Conservation (phyloP, 2,797 vertebrate species). For the Siniperca scherzeri region DNA sequence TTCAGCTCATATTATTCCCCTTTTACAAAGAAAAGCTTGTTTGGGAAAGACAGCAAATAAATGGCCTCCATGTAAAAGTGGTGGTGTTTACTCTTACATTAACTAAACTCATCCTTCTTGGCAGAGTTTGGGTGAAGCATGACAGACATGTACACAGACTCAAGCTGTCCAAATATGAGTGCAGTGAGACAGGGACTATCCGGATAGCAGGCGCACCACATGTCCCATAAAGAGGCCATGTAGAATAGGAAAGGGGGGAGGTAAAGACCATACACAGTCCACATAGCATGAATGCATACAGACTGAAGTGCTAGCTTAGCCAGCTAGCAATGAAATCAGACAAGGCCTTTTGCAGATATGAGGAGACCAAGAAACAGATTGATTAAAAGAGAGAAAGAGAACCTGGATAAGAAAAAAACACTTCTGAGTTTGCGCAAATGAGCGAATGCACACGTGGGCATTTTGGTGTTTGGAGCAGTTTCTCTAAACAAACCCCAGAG, state of each 20-base stretch:
- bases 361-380: slow-evolving; percentile 29
- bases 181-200: slow-evolving; percentile 69
- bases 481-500: slow-evolving; percentile 85
- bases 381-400: slow-evolving; percentile 48
- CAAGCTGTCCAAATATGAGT: slow-evolving; percentile 87
- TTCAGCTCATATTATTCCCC: slow-evolving; percentile 16
- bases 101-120: slow-evolving; percentile 84
- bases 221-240: slow-evolving; percentile 80
- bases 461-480: slow-evolving; percentile 79
- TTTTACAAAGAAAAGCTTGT: slow-evolving; percentile 49
- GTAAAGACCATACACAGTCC: slow-evolving; percentile 30
- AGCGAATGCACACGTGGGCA: slow-evolving; percentile 77
- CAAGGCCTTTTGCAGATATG: slow-evolving; percentile 28
- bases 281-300: slow-evolving; percentile 50
- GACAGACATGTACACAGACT: slow-evolving; percentile 85
- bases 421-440: slow-evolving; percentile 61
- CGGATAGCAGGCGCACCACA: slow-evolving; percentile 75
- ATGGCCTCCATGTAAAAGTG: slow-evolving; percentile 64
- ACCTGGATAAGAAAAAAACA: slow-evolving; percentile 38
- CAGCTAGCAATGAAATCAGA: slow-evolving; percentile 33
- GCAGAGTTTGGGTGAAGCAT: slow-evolving; percentile 77
- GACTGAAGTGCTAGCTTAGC: slow-evolving; percentile 19
- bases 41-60: slow-evolving; percentile 42
- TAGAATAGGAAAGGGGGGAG: slow-evolving; percentile 55
- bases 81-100: slow-evolving; percentile 72